Percentiles rank a stretch among this genome's conserved stretches.
Evolutionary conservation across 2,797 vertebrate species (phyloP).

Genomic region (Graptemys geographica): DNA sequence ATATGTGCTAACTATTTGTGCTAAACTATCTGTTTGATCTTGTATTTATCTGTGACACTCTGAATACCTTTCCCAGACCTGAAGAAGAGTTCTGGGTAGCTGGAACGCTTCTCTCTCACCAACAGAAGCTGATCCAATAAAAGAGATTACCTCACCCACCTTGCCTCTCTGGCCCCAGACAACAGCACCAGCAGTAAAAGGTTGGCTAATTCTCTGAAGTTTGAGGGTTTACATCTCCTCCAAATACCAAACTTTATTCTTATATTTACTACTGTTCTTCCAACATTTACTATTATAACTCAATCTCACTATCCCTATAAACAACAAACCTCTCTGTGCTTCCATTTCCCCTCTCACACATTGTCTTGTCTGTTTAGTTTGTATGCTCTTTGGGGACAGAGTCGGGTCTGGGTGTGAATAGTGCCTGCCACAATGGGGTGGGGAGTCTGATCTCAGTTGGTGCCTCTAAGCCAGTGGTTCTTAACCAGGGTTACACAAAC

Average conservation of each 20-base stretch:
- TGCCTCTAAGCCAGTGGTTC: background rate
- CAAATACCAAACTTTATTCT: background rate
- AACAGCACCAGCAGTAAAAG: too few relatives aligned
- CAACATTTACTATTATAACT: background rate
- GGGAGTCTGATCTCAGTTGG: background rate
- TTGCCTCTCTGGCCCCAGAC: too few relatives aligned
- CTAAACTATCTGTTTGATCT: background rate
- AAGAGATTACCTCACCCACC: too few relatives aligned
- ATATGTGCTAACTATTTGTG: background rate
- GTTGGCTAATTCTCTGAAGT: background rate
- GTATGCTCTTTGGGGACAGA: too few relatives aligned
- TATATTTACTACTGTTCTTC: background rate
- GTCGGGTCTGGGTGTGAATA: too few relatives aligned
- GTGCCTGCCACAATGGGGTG: too few relatives aligned
- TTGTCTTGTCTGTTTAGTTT: too few relatives aligned
- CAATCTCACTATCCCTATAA: background rate
- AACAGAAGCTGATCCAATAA: too few relatives aligned
- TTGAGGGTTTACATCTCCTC: background rate
- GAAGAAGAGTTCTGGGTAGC: background rate
- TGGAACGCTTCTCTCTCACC: too few relatives aligned
- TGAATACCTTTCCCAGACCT: background rate
- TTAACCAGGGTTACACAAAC: too few relatives aligned
- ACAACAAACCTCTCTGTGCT: too few relatives aligned
- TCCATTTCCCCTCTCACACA: too few relatives aligned
- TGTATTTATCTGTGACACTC: background rate